A percentile compares a stretch with the other conserved stretches of the same genome.
These are phyloP conservation scores for Drosophila crucigera DNA, from an alignment of 2,888 invertebrate species.

Conservation along the genomic window DNA sequence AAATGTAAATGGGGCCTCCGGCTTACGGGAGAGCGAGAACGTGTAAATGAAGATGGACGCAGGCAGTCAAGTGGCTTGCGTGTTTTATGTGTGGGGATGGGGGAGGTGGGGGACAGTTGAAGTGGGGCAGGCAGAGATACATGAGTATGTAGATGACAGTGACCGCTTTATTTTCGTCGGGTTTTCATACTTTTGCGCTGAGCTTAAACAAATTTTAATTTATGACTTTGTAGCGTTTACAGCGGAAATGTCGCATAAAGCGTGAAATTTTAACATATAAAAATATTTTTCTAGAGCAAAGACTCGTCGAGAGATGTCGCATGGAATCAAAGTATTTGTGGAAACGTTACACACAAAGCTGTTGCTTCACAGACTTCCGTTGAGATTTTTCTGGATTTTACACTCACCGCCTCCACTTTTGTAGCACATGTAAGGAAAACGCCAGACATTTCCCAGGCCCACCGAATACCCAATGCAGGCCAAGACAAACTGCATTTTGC, in stretches of 20 bases:
- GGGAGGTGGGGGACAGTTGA: not conserved
- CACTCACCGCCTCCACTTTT: slow-evolving; percentile 94
- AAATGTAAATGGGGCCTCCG: slow-evolving; percentile 49
- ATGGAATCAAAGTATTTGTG: slow-evolving; percentile 57
- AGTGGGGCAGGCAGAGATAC: slow-evolving; percentile 22
- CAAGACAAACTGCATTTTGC: slow-evolving; percentile 94
- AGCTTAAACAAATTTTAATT: slow-evolving; percentile 78
- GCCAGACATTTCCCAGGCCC: slow-evolving; percentile 95
- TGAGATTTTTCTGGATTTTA: slow-evolving; percentile 4
- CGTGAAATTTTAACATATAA: slow-evolving; percentile 58
- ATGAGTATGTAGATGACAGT: slow-evolving; percentile 60
- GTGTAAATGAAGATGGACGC: slow-evolving; percentile 79
- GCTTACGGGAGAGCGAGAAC: slow-evolving; percentile 23
- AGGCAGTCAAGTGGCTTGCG: slow-evolving; percentile 63
- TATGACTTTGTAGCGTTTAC: slow-evolving; percentile 67
- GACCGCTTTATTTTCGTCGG: slow-evolving; percentile 72
- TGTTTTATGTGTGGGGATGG: slow-evolving; percentile 23
- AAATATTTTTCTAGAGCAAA: slow-evolving; percentile 42
- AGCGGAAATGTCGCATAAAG: slow-evolving; percentile 80
- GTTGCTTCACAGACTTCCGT: slow-evolving; percentile 11
- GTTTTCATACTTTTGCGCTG: slow-evolving; percentile 44
- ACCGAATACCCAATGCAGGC: slow-evolving; percentile 96
- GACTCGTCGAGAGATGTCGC: slow-evolving; percentile 35
- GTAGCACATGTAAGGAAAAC: slow-evolving; percentile 96
- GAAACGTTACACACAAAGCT: slow-evolving; percentile 13